Evolutionary conservation across 2,888 invertebrate genomes (phyloP).

Genomic region (Thereva nobilitata): DNA sequence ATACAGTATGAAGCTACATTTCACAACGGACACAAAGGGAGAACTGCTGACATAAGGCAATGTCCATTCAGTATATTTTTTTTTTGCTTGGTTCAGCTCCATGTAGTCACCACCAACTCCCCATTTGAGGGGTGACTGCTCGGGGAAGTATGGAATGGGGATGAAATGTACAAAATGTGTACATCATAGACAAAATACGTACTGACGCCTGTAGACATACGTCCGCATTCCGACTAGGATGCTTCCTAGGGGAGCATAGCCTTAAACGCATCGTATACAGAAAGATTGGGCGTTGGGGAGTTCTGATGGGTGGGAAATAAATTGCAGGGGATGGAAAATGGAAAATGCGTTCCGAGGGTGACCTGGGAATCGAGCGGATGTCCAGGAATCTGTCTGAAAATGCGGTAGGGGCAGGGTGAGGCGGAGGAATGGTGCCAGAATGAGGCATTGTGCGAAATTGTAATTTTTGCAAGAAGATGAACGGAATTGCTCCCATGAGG

Average conservation of each 20-base stretch:
- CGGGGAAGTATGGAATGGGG: too few relatives aligned
- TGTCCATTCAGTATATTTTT: constrained; percentile 24
- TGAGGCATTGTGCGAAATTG: not conserved
- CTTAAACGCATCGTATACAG: constrained; percentile 21
- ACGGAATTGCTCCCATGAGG: constrained; percentile 14
- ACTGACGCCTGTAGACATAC: too few relatives aligned
- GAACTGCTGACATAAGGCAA: constrained; percentile 24
- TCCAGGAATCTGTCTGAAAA: constrained; percentile 10
- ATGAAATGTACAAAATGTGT: too few relatives aligned
- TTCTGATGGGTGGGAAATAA: constrained; percentile 7
- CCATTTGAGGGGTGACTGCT: too few relatives aligned
- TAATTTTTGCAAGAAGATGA: constrained; percentile 12
- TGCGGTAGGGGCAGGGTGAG: not conserved
- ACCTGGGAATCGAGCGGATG: constrained; percentile 14
- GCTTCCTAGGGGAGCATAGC: constrained; percentile 20
- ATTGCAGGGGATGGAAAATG: constrained; percentile 26
- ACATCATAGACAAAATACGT: too few relatives aligned
- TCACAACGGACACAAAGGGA: not conserved
- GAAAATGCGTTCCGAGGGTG: constrained; percentile 12
- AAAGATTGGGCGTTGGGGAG: not conserved
- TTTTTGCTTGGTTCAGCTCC: constrained; percentile 25
- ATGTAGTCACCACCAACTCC: not conserved
- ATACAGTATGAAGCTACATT: not conserved
- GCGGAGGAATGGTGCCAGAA: not conserved
- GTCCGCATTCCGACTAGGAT: not conserved